Evolutionary conservation across 64 coral and sea anemone genomes (phyloP).

Genomic region (Montipora sp.): DNA sequence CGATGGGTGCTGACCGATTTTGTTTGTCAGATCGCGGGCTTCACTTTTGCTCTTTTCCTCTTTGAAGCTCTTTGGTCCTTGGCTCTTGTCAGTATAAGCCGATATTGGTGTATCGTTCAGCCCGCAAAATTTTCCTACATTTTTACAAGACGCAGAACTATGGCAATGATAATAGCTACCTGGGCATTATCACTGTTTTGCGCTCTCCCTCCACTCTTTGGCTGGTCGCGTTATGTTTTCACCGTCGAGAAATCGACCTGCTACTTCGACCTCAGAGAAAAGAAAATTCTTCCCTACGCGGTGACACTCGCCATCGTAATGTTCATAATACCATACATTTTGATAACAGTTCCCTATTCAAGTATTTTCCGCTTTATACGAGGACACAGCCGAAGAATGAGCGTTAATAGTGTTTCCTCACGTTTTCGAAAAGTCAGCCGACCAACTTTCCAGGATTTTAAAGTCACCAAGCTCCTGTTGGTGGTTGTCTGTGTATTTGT

Average conservation of each 20-base stretch:
- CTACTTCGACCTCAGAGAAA: conserved; percentile 54
- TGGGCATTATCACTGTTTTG: conserved; percentile 77
- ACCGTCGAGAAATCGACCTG: conserved; percentile 69
- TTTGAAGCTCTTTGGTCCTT: conserved; percentile 87
- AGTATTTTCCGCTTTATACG: conserved; percentile 91
- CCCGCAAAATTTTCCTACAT: conserved; percentile 81
- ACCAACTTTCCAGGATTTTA: conserved; percentile 86
- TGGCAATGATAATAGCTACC: conserved; percentile 63
- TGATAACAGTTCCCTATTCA: conserved; percentile 80
- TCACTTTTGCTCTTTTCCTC: conserved; percentile 81
- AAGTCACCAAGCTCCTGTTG: conserved; percentile 82
- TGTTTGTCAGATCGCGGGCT: conserved; percentile 72
- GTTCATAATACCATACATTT: conserved; percentile 77
- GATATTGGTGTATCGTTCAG: conserved; percentile 93
- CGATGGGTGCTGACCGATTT: conserved; percentile 40
- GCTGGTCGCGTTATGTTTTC: conserved; percentile 70
- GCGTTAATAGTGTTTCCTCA: conserved; percentile 47
- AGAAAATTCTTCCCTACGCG: conserved; percentile 60
- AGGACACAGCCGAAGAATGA: conserved; percentile 66
- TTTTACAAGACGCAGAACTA: conserved; percentile 74
- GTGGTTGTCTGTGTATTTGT: conserved; percentile 85
- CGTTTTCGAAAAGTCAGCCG: conserved; percentile 49
- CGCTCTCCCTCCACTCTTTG: conserved; percentile 66
- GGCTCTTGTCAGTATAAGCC: conserved; percentile 82
- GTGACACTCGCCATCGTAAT: conserved; percentile 64